These are phyloP conservation scores for Zingel zingel DNA, from an alignment of 2,113 vertebrate species.

Conservation along the genomic window DNA sequence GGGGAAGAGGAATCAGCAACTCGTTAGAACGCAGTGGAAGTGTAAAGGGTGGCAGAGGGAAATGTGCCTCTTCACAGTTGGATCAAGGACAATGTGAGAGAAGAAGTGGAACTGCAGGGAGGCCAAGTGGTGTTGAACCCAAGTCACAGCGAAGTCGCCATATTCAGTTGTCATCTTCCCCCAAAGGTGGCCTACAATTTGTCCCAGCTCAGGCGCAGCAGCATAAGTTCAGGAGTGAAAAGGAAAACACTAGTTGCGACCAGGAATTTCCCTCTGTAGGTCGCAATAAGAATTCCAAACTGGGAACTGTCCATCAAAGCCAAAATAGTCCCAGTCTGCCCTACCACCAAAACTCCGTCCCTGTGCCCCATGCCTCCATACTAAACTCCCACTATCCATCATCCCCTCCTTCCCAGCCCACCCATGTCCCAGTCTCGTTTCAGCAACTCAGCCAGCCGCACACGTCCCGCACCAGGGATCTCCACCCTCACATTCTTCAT, in stretches of 20 bases:
- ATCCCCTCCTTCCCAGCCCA: conserved; percentile 67
- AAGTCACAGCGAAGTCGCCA: conserved; percentile 73
- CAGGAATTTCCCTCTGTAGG: conserved; percentile 71
- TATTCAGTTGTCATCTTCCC: conserved; percentile 74
- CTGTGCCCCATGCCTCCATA: conserved; percentile 82
- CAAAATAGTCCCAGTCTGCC: conserved; percentile 76
- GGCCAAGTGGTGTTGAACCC: conserved; percentile 63
- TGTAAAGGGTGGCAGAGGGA: conserved; percentile 69
- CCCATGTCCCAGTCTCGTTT: conserved; percentile 64
- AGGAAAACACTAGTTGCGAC: conserved; percentile 69
- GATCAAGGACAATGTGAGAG: conserved; percentile 76
- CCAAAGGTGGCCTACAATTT: conserved; percentile 82
- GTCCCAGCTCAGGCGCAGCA: conserved; percentile 81
- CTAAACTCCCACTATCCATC: conserved; percentile 77
- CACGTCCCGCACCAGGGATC: conserved; percentile 70
- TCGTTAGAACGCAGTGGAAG: conserved; percentile 75
- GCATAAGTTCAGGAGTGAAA: conserved; percentile 68
- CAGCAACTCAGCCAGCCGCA: conserved; percentile 72
- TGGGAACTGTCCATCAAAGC: conserved; percentile 80
- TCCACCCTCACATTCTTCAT: conserved; percentile 76
- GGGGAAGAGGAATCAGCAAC: conserved; percentile 68
- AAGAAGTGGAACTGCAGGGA: conserved; percentile 67
- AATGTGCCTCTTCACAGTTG: conserved; percentile 72
- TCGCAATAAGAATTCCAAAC: conserved; percentile 84
- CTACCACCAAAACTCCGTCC: conserved; percentile 77